phyloP scores from a whole-genome alignment of 2,888 invertebrate genomes.

The Limnephilus lunatus region DNA sequence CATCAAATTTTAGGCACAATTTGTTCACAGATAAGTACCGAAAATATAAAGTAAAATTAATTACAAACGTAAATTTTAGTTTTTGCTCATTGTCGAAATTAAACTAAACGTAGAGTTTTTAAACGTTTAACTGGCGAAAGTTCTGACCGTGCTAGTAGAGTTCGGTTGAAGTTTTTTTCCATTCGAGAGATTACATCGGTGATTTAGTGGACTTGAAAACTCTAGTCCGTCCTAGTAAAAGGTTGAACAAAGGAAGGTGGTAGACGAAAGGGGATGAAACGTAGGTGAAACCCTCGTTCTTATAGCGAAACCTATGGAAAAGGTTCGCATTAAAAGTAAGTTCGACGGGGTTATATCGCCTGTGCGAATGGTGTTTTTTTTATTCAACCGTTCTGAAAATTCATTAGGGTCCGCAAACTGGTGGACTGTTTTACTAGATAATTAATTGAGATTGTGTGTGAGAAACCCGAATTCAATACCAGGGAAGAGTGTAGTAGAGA shows the following conservation, averaged over 20 bases:
- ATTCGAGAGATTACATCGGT: conserved; percentile 32
- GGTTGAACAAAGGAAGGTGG: not conserved
- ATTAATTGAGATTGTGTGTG: too few relatives aligned
- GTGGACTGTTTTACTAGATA: too few relatives aligned
- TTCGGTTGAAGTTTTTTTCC: not conserved
- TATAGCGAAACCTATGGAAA: not conserved
- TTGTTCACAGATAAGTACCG: too few relatives aligned
- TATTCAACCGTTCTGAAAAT: not conserved
- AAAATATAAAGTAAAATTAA: not conserved
- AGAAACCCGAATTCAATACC: too few relatives aligned
- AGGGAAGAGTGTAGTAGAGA: too few relatives aligned
- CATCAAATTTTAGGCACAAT: too few relatives aligned
- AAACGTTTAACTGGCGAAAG: not conserved
- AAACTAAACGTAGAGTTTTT: not conserved
- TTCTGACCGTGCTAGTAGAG: not conserved
- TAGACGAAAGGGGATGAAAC: not conserved
- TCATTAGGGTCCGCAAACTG: not conserved
- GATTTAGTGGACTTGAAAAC: conserved; percentile 52
- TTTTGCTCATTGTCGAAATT: not conserved
- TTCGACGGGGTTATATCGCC: not conserved
- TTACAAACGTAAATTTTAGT: not conserved
- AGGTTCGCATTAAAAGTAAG: not conserved
- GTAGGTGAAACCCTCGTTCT: conserved; percentile 8
- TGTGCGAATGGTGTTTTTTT: not conserved
- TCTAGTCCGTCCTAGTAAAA: not conserved